Conservation (phyloP, 1,140 invertebrate genomes). For the Antheraea pernyi region DNA sequence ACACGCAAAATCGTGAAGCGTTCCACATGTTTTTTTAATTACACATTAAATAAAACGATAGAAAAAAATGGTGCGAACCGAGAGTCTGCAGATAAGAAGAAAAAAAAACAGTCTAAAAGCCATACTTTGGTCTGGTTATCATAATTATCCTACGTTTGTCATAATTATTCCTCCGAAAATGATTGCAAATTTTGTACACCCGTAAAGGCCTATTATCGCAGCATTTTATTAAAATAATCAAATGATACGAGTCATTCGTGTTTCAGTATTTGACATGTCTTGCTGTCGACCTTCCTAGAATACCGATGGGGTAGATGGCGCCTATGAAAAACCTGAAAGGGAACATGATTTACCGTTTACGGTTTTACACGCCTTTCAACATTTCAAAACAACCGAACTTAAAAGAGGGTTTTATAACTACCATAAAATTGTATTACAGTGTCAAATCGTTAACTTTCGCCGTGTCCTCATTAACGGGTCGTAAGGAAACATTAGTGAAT, state of each 20-base stretch:
- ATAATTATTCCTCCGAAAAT: no score
- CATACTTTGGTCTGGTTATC: no score
- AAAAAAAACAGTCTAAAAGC: no score
- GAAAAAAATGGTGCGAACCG: no score
- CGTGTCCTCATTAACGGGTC: conserved; percentile 1
- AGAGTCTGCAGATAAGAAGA: no score
- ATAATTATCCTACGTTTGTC: no score
- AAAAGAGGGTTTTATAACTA: conserved; percentile 5
- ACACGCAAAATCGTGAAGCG: conserved; percentile 39
- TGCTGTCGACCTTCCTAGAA: neutral
- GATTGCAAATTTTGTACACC: no score
- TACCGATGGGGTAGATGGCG: neutral
- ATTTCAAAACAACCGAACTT: conserved; percentile 4
- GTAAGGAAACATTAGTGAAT: neutral
- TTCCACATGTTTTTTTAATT: conserved; percentile 35
- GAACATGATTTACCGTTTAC: neutral
- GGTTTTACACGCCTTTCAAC: conserved; percentile 1
- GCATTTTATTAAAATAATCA: neutral
- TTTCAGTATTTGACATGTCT: neutral
- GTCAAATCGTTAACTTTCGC: conserved; percentile 2
- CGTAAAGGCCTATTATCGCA: no score
- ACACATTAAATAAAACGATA: no score
- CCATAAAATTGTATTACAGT: conserved; percentile 4
- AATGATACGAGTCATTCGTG: neutral
- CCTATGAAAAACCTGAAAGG: conserved; percentile 1